Evolutionary conservation across 1,140 invertebrate species (phyloP).

Genomic region (Maniola jurtina): DNA sequence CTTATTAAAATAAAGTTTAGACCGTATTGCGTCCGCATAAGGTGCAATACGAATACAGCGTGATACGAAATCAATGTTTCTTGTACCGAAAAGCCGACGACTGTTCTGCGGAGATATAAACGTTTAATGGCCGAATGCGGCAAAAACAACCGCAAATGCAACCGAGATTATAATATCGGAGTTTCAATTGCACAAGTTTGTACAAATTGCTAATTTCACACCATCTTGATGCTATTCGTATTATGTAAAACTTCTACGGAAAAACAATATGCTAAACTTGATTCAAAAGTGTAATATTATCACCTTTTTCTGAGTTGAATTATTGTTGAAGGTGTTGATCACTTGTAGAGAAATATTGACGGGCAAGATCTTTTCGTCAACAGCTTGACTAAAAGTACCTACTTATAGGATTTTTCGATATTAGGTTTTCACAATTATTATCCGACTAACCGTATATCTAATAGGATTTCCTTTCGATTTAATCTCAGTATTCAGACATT

Average conservation of each 20-base stretch:
- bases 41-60: constrained; percentile 15
- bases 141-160: constrained; percentile 64
- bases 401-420: no score
- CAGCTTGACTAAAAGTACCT: no score
- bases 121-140: constrained; percentile 54
- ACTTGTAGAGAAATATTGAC: no score
- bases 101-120: constrained; percentile 59
- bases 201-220: constrained; percentile 64
- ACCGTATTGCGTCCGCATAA: constrained; percentile 10
- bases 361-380: no score
- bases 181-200: constrained; percentile 74
- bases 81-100: constrained; percentile 37
- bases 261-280: no score
- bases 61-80: constrained; percentile 31
- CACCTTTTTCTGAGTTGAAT: no score
- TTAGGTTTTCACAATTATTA: no score
- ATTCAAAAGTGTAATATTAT: no score
- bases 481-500: no score
- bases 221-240: constrained; percentile 44
- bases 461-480: no score
- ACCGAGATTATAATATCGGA: constrained; percentile 72
- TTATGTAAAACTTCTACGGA: background rate
- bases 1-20: background rate
- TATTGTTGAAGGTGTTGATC: no score
- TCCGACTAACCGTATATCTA: no score